Conservation (phyloP, 2,888 invertebrate genomes). For the Amblyjoppa proteus region DNA sequence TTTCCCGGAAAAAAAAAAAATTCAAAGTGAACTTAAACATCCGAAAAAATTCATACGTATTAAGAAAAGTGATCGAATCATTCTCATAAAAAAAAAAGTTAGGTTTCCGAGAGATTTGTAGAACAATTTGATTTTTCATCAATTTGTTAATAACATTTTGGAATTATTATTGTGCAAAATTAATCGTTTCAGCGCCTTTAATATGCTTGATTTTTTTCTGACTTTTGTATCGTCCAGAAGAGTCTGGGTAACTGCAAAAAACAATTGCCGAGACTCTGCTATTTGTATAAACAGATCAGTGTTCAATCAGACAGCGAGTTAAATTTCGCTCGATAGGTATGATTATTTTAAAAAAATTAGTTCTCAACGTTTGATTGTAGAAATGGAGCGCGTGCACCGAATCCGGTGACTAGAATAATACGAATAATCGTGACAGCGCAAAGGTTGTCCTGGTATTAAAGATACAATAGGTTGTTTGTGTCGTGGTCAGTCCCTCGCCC, state of each 20-base stretch:
- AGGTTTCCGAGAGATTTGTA: too few relatives aligned
- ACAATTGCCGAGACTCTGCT: slow-evolving; percentile 21
- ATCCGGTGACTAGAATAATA: slow-evolving; percentile 61
- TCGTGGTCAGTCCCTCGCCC: slow-evolving; percentile 63
- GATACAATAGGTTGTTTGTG: slow-evolving; percentile 69
- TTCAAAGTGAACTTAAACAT: too few relatives aligned
- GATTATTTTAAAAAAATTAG: slow-evolving; percentile 29
- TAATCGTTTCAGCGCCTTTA: too few relatives aligned
- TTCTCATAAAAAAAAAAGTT: too few relatives aligned
- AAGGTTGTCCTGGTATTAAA: slow-evolving; percentile 64
- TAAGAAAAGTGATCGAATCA: too few relatives aligned
- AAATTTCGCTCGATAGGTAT: slow-evolving; percentile 4
- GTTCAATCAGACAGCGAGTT: background rate
- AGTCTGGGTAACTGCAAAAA: background rate
- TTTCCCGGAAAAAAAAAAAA: too few relatives aligned
- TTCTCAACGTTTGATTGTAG: slow-evolving; percentile 62
- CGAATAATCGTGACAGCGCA: slow-evolving; percentile 71
- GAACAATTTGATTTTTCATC: too few relatives aligned
- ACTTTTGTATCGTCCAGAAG: too few relatives aligned
- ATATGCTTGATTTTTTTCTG: too few relatives aligned
- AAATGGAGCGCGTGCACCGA: slow-evolving; percentile 25
- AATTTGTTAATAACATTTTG: too few relatives aligned
- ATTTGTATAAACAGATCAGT: background rate
- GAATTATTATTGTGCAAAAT: too few relatives aligned
- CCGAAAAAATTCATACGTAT: too few relatives aligned